Evolutionary conservation across 2,113 vertebrate species (phyloP), one percentile per base, ranked within the genome.

Genomic region (Arenaria interpres): DNA sequence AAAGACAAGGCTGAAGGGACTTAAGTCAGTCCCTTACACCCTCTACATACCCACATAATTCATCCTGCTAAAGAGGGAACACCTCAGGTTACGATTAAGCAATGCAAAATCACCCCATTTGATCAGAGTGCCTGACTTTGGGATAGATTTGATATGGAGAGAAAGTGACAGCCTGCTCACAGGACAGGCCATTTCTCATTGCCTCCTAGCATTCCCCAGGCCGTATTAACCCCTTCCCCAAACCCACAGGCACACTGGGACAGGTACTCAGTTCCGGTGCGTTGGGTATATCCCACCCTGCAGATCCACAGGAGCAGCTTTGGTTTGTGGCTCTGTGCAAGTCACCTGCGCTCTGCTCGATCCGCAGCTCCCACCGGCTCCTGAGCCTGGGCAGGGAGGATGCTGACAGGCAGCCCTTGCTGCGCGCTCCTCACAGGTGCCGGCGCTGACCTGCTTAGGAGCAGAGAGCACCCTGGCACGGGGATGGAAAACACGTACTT

Each of bases 391-490:
- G 41, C 19, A 83, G 25, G n/a, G 67, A 60, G 39, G 51, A 66
- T 14, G 11, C 24, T 7, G 22, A 69, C 62, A 54, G 2, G 2
- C 78, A 79, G 33, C 37, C 32, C n/a, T 32, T 3, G 0, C 15
- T 35, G 41, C 23, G 23, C 2, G 2, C 24, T 87, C 68, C 74
- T 54, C 22, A n/a, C 2, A 39, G 46, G 17, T 48, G 18, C 3
- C 4, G 48, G 51, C 17, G 24, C 41, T 46, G 35, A 41, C 35
- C 46, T 78, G 56, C 12, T 78, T 63, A 45, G 12, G 11, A 48
- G 37, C 19, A 75, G 24, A 56, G 21, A 45, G 33, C 32, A 85
- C 0, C 0, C 35, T 18, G 16, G 50, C 30, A 57, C 14, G 43
- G 23, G 15, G n/a, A 51, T 6, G 67, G 53, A 57, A 91, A 68